phyloP scores from a whole-genome alignment of 2,113 vertebrate species.

The Perognathus longimembris region DNA sequence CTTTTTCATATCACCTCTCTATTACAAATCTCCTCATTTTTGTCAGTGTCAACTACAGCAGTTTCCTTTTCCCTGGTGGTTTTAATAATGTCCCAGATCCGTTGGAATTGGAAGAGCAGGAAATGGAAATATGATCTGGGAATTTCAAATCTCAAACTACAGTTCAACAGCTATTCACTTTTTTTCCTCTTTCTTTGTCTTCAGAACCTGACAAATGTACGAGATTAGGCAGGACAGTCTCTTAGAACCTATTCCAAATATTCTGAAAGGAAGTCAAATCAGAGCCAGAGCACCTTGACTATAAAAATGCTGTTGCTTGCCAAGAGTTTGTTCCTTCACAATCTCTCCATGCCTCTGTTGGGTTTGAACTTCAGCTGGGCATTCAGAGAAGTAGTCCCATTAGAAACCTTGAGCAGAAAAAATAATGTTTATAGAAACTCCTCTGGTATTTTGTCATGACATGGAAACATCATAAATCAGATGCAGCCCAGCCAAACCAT shows the following conservation, averaged over 20 bases:
- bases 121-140: slow-evolving; percentile 75
- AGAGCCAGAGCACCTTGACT: not conserved
- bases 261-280: slow-evolving; percentile 33
- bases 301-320: not conserved
- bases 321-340: not conserved
- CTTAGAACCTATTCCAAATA: slow-evolving; percentile 43
- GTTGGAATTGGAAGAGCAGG: slow-evolving; percentile 23
- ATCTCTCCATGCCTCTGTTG: not conserved
- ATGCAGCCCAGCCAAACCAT: not conserved
- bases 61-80: slow-evolving; percentile 49
- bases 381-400: slow-evolving; percentile 25
- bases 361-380: slow-evolving; percentile 15
- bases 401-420: slow-evolving; percentile 23
- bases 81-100: slow-evolving; percentile 71
- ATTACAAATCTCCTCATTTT: slow-evolving; percentile 40
- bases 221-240: slow-evolving; percentile 47
- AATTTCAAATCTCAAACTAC: slow-evolving; percentile 78
- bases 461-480: not conserved
- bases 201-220: slow-evolving; percentile 9
- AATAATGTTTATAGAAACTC: not conserved
- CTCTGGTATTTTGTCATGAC: not conserved
- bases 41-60: not conserved
- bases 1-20: not conserved
- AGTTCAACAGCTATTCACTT: slow-evolving; percentile 51
- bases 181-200: slow-evolving; percentile 41